phyloP scores from a whole-genome alignment of 1,140 invertebrate genomes.

The Neodiprion pinetum region DNA sequence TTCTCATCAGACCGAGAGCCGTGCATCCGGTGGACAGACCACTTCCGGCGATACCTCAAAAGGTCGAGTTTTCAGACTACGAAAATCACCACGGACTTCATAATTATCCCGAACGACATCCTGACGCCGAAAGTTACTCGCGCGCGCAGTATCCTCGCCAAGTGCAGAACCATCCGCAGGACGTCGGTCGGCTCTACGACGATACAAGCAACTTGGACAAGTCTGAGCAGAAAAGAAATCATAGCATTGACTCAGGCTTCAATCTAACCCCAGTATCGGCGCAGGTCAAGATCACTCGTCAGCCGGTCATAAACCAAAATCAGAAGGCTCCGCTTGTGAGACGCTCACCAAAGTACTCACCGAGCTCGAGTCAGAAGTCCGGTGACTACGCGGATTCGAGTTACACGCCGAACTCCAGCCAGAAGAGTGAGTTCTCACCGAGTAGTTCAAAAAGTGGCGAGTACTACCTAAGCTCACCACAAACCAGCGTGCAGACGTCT shows the following conservation, averaged over 20 bases:
- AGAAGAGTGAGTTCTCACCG: slow-evolving; percentile 57
- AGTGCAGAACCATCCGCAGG: neutral
- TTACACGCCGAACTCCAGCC: slow-evolving; percentile 56
- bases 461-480: slow-evolving; percentile 52
- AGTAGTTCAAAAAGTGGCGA: slow-evolving; percentile 57
- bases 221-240: slow-evolving; percentile 30
- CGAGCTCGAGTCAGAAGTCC: slow-evolving; percentile 54
- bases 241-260: slow-evolving; percentile 33
- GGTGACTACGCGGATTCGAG: slow-evolving; percentile 55
- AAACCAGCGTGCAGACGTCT: slow-evolving; percentile 36
- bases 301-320: slow-evolving; percentile 38
- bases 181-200: slow-evolving; percentile 30
- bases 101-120: slow-evolving; percentile 24
- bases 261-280: slow-evolving; percentile 41
- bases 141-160: neutral
- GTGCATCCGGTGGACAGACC: slow-evolving; percentile 53
- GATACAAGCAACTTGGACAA: slow-evolving; percentile 32
- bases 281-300: slow-evolving; percentile 42
- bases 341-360: slow-evolving; percentile 46
- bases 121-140: slow-evolving; percentile 29
- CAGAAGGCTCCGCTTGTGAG: slow-evolving; percentile 32
- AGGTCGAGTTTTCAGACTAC: slow-evolving; percentile 45
- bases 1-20: slow-evolving; percentile 42
- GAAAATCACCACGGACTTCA: slow-evolving; percentile 41
- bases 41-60: slow-evolving; percentile 52